Conservation (phyloP, 2,888 invertebrate genomes). For the Monochamus alternatus region DNA sequence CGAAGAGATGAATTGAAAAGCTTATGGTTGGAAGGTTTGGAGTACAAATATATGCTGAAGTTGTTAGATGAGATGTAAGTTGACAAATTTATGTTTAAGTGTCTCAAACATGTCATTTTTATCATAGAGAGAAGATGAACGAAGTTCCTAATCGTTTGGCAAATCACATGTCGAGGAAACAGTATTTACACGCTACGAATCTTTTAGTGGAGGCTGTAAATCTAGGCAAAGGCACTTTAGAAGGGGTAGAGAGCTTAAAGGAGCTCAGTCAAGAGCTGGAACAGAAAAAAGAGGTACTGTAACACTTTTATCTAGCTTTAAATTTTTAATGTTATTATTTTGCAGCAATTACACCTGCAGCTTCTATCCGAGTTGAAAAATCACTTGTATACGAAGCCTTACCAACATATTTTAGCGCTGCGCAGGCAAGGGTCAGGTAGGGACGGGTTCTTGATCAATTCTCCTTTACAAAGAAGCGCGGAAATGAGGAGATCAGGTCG, state of each 20-base stretch:
- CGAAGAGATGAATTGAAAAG: constrained; percentile 93
- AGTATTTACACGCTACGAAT: constrained; percentile 90
- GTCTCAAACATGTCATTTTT: not conserved
- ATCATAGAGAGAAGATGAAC: constrained; percentile 80
- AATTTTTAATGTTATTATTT: constrained; percentile 10
- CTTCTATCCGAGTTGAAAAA: constrained; percentile 81
- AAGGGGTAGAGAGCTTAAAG: constrained; percentile 87
- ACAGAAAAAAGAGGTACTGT: constrained; percentile 75
- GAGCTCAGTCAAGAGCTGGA: constrained; percentile 86
- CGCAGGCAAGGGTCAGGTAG: constrained; percentile 77
- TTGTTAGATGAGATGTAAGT: constrained; percentile 92
- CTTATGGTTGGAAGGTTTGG: constrained; percentile 96
- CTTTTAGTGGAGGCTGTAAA: constrained; percentile 82
- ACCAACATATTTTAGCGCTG: constrained; percentile 69
- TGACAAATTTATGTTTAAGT: not conserved
- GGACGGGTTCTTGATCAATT: constrained; percentile 69
- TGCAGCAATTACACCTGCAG: constrained; percentile 79
- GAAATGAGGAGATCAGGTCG: constrained; percentile 75
- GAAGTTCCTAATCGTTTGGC: constrained; percentile 82
- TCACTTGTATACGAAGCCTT: constrained; percentile 77
- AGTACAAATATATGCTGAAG: constrained; percentile 92
- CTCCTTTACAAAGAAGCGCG: constrained; percentile 75
- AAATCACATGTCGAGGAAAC: constrained; percentile 79
- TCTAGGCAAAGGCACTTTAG: constrained; percentile 81
- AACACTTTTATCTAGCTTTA: constrained; percentile 36